Evolutionary conservation across 2,113 vertebrate species (phyloP), one percentile per base, ranked within the genome.

Genomic region (Elephas maximus): DNA sequence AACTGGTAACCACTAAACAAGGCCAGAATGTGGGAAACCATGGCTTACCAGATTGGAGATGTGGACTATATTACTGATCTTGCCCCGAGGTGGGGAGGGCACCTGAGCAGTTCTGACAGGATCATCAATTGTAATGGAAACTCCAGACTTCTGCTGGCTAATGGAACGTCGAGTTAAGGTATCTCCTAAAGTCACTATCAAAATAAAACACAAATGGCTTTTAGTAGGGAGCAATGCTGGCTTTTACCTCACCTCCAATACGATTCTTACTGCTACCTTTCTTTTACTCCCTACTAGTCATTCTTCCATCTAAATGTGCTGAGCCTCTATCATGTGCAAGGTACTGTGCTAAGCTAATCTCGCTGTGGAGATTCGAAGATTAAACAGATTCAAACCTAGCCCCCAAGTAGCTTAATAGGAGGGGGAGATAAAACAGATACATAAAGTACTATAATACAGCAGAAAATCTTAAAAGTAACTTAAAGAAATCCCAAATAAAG

Each of bases 111-210:
- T 98, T 76, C 99, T 99, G 69, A 99, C 98, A 0, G 99, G 99
- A 96, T 99, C 99, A 24, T 99, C 99, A 1, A 99, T 99, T 53
- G 99, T 99, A 93, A 99, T 97, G 30, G 99, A 99, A 91, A 99
- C 99, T 2, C 99, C 99, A 0, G 99, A 99, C 97, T 99, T 99
- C 97, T 99, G 99, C 88, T 99, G 99, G 98, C 99, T 99, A 96
- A 99, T 99, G 92, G 99, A 99, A 91, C 99, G 99, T 12, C 99
- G 98, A 93, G 99, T 99, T 97, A 99, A 97, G 9, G 99, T 99
- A 93, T 99, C 99, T 30, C 98, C 99, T 73, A 99, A 98, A 11
- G 99, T 98, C 45, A 99, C 99, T 99, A 92, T 10, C 74, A 93
- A 62, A 2, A 33, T 86, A 62, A n/a, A 82, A 51, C 0, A 77